These are phyloP conservation scores for Parazoanthus swiftii DNA, from an alignment of 92 coral and sea anemone genomes.

Conservation along the genomic window DNA sequence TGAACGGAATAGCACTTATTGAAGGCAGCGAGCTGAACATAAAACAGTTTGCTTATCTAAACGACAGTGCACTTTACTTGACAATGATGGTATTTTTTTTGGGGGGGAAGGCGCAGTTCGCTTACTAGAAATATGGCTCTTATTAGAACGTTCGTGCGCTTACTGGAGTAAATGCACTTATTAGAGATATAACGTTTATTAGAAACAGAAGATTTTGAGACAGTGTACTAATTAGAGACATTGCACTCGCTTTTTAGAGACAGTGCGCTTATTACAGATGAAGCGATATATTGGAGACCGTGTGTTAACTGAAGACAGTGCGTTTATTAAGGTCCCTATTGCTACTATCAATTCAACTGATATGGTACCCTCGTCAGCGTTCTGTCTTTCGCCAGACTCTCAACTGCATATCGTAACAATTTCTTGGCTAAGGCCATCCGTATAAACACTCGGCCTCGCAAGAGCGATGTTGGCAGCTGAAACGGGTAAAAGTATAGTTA, in stretches of 20 bases:
- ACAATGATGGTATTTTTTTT: no score
- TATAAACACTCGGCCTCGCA: conserved; percentile 79
- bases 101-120: no score
- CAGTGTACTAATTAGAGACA: not conserved
- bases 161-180: not conserved
- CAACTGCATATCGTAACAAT: conserved; percentile 69
- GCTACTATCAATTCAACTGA: no score
- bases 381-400: conserved; percentile 55
- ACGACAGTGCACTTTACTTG: not conserved
- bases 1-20: no score
- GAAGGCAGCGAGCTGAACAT: no score
- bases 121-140: no score
- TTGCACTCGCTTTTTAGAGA: not conserved
- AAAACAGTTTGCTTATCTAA: not conserved
- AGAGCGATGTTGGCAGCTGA: conserved; percentile 67
- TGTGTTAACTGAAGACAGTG: not conserved
- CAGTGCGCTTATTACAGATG: not conserved
- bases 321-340: not conserved
- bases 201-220: not conserved
- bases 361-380: conserved; percentile 60
- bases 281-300: not conserved
- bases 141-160: not conserved
- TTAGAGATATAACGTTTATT: not conserved
- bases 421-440: conserved; percentile 82
- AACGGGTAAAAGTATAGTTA: not conserved